Percentiles rank a stretch among this genome's conserved stretches.
These are phyloP conservation scores for Camptogramma bilineatum DNA, from an alignment of 2,888 invertebrate genomes.

Conservation along the genomic window DNA sequence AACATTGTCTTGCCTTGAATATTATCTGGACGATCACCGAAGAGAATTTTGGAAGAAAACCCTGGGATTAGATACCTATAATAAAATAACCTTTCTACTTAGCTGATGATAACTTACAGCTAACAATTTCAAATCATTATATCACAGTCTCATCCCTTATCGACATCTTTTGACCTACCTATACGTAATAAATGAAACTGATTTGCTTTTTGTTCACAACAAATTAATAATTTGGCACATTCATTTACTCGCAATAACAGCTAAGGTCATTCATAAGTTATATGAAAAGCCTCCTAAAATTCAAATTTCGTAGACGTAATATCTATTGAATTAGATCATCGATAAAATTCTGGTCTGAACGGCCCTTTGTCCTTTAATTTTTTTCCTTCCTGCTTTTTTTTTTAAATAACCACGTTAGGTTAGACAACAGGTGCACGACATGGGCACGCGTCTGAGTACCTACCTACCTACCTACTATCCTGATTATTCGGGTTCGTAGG, in stretches of 20 bases:
- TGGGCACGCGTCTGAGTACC: conserved; percentile 13
- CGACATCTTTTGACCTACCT: too few relatives aligned
- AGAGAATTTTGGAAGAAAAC: too few relatives aligned
- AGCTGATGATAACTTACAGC: too few relatives aligned
- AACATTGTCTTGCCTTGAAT: too few relatives aligned
- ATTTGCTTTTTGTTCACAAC: not conserved
- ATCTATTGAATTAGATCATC: too few relatives aligned
- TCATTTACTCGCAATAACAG: not conserved
- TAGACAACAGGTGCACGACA: conserved; percentile 17
- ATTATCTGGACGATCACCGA: too few relatives aligned
- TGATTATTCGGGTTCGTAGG: conserved; percentile 7
- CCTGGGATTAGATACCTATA: too few relatives aligned
- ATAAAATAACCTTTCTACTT: too few relatives aligned
- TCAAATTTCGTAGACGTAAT: too few relatives aligned
- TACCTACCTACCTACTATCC: not conserved
- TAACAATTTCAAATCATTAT: too few relatives aligned
- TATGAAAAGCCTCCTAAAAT: not conserved
- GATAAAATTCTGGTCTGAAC: not conserved
- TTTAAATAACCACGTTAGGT: not conserved
- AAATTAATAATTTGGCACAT: conserved; percentile 8
- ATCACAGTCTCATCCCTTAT: too few relatives aligned
- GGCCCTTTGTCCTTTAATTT: not conserved
- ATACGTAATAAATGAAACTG: too few relatives aligned
- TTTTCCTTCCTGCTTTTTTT: not conserved
- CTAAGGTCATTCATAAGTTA: not conserved